Evolutionary conservation across 2,113 vertebrate genomes (phyloP).

Genomic region (Lophotis ruficrista): DNA sequence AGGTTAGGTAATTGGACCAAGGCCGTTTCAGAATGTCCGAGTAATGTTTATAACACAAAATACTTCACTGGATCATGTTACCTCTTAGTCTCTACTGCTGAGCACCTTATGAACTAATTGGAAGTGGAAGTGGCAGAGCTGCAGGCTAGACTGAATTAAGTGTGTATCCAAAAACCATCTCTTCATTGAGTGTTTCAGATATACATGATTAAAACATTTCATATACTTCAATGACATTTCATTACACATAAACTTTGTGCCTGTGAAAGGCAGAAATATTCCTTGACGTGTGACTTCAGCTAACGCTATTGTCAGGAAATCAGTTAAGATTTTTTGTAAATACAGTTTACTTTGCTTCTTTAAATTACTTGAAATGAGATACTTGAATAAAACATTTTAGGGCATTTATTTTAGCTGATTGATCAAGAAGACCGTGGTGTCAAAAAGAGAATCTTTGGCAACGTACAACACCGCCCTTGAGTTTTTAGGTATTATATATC

Average conservation of each 20-base stretch:
- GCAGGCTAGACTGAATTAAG: neutral
- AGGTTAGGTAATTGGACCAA: neutral
- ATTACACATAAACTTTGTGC: neutral
- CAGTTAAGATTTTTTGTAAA: neutral
- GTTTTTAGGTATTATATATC: neutral
- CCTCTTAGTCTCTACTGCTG: neutral
- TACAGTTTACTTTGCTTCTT: neutral
- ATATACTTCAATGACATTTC: neutral
- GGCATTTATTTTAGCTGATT: neutral
- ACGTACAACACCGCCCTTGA: accelerated
- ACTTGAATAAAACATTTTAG: neutral
- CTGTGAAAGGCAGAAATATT: neutral
- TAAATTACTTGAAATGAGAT: neutral
- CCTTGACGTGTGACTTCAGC: neutral
- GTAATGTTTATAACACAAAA: neutral
- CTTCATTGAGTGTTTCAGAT: neutral
- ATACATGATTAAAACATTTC: neutral
- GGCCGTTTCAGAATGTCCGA: neutral
- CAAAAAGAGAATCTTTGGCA: neutral
- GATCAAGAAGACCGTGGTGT: neutral
- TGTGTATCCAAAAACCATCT: neutral
- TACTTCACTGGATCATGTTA: neutral
- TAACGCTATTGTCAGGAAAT: neutral
- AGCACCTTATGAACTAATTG: neutral
- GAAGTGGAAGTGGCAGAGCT: neutral